Percentiles rank a stretch among this genome's conserved stretches.
phyloP scores from a whole-genome alignment of 2,888 invertebrate species.

The Hirtodrosophila duncani region DNA sequence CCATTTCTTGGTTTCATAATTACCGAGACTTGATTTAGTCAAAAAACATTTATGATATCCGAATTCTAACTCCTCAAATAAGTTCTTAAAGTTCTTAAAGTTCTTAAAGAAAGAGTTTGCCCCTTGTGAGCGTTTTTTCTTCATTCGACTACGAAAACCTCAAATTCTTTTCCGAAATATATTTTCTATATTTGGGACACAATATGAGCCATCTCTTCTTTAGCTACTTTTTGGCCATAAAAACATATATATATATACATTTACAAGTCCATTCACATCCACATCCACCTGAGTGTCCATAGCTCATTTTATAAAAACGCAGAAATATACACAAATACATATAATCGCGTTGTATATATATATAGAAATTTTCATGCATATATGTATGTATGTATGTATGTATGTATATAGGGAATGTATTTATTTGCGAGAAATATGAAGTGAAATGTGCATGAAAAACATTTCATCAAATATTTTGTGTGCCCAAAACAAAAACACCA shows the following conservation, averaged over 20 bases:
- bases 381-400: conserved; percentile 6
- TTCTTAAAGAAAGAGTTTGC: no score
- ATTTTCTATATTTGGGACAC: no score
- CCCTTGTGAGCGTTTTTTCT: no score
- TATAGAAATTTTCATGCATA: conserved; percentile 7
- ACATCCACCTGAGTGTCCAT: conserved; percentile 35
- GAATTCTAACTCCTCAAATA: no score
- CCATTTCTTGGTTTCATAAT: no score
- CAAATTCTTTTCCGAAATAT: no score
- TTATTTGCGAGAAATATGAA: conserved; percentile 31
- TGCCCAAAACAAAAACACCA: conserved; percentile 55
- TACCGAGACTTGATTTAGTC: no score
- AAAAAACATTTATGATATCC: no score
- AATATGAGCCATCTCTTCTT: no score
- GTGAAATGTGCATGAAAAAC: conserved; percentile 42
- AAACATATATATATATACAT: not conserved
- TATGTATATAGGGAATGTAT: conserved; percentile 21
- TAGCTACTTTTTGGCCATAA: no score
- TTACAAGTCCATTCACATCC: conserved; percentile 24
- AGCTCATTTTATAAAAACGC: conserved; percentile 50
- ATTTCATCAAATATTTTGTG: conserved; percentile 62
- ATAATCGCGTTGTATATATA: conserved; percentile 1
- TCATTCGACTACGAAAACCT: no score
- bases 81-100: no score
- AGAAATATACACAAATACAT: conserved; percentile 16